Conservation (phyloP, 2,797 vertebrate species). For the Siniperca undulata region DNA sequence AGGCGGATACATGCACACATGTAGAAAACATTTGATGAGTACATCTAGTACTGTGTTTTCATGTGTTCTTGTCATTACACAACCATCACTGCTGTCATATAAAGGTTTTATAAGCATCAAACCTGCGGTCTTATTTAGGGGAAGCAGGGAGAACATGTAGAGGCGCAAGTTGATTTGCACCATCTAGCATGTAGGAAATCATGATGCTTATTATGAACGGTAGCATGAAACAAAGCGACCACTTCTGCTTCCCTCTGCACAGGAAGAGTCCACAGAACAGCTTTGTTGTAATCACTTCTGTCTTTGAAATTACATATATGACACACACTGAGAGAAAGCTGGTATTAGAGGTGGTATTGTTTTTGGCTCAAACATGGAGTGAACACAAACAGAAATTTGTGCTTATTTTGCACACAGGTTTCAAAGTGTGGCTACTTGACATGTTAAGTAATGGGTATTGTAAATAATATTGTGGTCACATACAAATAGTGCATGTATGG, state of each 20-base stretch:
- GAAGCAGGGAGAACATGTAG: conserved; percentile 52
- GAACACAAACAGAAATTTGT: not conserved
- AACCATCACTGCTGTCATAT: not conserved
- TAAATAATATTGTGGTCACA: not conserved
- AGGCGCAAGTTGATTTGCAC: conserved; percentile 73
- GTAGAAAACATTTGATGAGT: not conserved
- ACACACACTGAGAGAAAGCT: not conserved
- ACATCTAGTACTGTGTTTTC: not conserved
- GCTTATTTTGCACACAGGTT: conserved; percentile 8
- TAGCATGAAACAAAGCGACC: conserved; percentile 68
- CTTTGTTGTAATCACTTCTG: conserved; percentile 74
- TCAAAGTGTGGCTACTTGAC: conserved; percentile 20
- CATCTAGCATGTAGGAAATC: conserved; percentile 71
- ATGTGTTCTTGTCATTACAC: not conserved
- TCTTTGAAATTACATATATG: conserved; percentile 61
- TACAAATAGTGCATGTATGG: not conserved
- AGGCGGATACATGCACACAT: not conserved
- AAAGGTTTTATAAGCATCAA: conserved; percentile 13
- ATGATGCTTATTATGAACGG: conserved; percentile 60
- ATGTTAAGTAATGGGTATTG: conserved; percentile 13
- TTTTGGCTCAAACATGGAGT: conserved; percentile 3
- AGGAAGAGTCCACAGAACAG: conserved; percentile 64
- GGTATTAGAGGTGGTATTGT: not conserved
- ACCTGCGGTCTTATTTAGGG: conserved; percentile 35
- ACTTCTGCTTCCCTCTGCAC: conserved; percentile 78